Conservation (phyloP, 2,113 vertebrate species). For the Rynchops niger region DNA sequence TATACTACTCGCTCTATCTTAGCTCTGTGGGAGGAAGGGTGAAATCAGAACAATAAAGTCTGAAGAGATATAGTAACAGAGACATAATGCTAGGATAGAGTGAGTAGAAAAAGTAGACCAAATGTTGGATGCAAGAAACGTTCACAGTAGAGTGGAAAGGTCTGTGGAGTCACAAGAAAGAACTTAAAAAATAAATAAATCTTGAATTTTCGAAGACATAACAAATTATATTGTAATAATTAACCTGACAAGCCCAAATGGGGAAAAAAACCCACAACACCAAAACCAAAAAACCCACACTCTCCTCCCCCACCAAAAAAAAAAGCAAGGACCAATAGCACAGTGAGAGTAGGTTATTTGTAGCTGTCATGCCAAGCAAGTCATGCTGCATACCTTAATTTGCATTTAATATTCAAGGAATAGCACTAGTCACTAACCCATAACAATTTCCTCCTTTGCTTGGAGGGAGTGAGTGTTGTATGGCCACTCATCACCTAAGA, state of each 20-base stretch:
- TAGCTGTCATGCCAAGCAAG: neutral
- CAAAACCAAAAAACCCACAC: neutral
- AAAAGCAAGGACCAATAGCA: neutral
- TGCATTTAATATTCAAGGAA: neutral
- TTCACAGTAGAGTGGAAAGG: neutral
- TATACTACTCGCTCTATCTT: neutral
- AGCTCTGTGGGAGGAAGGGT: neutral
- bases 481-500: neutral
- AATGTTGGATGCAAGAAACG: neutral
- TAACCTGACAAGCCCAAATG: neutral
- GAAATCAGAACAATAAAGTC: neutral
- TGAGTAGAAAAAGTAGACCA: neutral
- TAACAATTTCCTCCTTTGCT: neutral
- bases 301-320: neutral
- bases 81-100: neutral
- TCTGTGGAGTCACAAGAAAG: neutral
- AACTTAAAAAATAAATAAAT: neutral
- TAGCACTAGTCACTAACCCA: neutral
- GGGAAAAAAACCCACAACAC: accelerated
- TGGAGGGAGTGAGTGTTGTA: neutral
- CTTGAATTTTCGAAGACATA: neutral
- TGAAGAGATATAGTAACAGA: neutral
- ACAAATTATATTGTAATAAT: neutral
- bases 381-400: neutral
- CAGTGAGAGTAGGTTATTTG: neutral